Base-by-base conservation (phyloP, 2,888 invertebrate genomes). In the Drosophila aldrichi region DNA sequence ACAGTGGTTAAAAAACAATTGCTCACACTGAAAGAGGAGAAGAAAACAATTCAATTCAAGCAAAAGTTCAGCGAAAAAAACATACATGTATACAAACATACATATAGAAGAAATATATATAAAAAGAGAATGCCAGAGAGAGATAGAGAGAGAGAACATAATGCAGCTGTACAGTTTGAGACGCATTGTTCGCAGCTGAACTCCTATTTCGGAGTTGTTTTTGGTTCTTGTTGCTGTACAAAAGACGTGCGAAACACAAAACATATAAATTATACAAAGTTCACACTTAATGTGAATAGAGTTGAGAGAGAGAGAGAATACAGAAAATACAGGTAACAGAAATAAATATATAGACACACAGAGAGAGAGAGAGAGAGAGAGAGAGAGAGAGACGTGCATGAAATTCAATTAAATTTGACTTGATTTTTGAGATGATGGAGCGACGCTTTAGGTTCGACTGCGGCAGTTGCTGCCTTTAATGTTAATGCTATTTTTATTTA, bases 341-440 rank as follows among this genome's bases (percentile, higher is more conserved):
- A 38, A 56, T 29, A 40, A 40, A 68, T 40, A 46, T 60, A 67
- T 48, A 64, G 63, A 62, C 2, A 49, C 1, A 49, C 12, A 49
- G 18, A 32, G 29, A 49, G 2, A 32, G n/a, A 5, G 25, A 25
- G 6, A 25, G 25, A 6, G 18, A 34, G 2, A 52, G 16, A 81
- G 60, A 76, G 72, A 74, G 58, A 88, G 59, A 88, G 66, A 84
- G 73, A 86, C 86, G 86, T 89, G 86, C 86, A 86, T 86, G 89
- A 86, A 86, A 86, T 86, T 89, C 88, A 86, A 86, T 86, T 89
- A 89, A 84, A 77, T 77, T 77, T 83, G 74, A 58, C 68, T 85
- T 68, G 71, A 83, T 68, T 68, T 80, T 58, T 48, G 16, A 54
- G 73, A 82, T 84, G 84, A 84, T 86, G 89, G 89, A 86, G 87